Base-by-base conservation (phyloP, 2,797 vertebrate species). In the Taeniopygia guttata region DNA sequence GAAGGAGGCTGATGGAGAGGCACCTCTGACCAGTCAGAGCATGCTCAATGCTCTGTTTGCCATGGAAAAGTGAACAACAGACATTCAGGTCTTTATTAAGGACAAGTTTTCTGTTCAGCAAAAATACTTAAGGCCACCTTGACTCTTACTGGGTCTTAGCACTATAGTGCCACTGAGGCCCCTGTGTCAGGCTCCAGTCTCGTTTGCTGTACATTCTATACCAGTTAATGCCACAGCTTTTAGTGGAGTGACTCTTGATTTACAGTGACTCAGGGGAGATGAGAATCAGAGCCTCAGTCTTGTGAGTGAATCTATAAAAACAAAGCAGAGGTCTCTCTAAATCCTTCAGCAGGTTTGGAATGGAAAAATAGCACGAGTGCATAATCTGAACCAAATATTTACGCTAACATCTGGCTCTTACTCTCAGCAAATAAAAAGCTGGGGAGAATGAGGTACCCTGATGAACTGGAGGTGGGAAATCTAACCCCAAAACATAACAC, bases 301-400 rank as follows among this genome's bases (percentile, higher is more conserved):
- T 79, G 87, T 89, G 14, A 93, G 94, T 36, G 73, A 75, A 81
- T 88, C 68, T 45, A 11, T 63, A 84, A 94, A 84, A 93, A 69
- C 70, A 86, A 70, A 91, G 40, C 67, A 90, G 60, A 54, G 16
- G 8, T 72, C 76, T 29, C 7, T 72, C 66, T 87, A 59, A 94
- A 88, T 92, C 93, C 91, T 87, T 49, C 63, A 42, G 67, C 79
- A 63, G 79, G 48, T 66, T 86, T 68, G 81, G 86, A 89, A 64
- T 29, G 30, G 67, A 79, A 79, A 92, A 74, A 66, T 16, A 74
- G 43, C 32, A 10, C 48, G 83, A 76, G 40, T 82, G 36, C 74
- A 60, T 94, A 89, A 93, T 89, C 55, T 74, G 79, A 95, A 87
- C 62, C 85, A 84, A 90, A 92, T 78, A 70, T 77, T 93, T 67